Evolutionary conservation across 2,888 invertebrate genomes (phyloP), one percentile per base, ranked within the genome.

Genomic region (Himalopsyche anomala): DNA sequence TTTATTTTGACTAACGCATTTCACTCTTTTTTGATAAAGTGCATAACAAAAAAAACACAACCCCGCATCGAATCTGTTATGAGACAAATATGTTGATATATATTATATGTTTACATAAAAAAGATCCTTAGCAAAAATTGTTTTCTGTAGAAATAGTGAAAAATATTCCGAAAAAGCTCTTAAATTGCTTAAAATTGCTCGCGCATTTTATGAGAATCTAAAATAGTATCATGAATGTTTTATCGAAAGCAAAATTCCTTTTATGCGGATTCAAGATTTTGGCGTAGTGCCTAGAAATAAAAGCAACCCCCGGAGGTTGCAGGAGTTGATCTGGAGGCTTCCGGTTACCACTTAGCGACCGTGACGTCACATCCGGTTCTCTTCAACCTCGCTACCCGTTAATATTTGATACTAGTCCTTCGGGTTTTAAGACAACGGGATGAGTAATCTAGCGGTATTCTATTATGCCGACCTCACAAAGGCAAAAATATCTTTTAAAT

Each of bases 271-370:
- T 42, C 80, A 80, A 42, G 80, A 62, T 62, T 62, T 42, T 80
- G 80, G 80, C 80, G 12, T n/a, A 45, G 45, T 56, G 40, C 83
- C 55, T 28, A 28, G 69, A 40, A 83, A 28, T 38, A 83, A 62
- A 62, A 62, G 62, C 62, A 62, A 28, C 62, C 62, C 62, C 62
- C 62, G 28, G 62, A 62, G 62, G 62, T 62, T 62, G 62, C 62
- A 56, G 19, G 40, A 42, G 79, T 42, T 84, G 84, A 84, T 74
- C 74, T 45, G 28, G 40, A 36, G 79, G 51, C 79, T 74, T 84
- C 84, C 84, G 69, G 84, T 84, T 74, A 42, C 83, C 84, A 84
- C 79, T 84, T 84, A 84, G 84, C 55, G 62, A 62, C 62, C 62
- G 62, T 62, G 62, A 62, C 62, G 74, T 84, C 74, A 84, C 79